Evolutionary conservation across 2,888 invertebrate genomes (phyloP), one percentile per base, ranked within the genome.

Genomic region (Tipula unca): DNA sequence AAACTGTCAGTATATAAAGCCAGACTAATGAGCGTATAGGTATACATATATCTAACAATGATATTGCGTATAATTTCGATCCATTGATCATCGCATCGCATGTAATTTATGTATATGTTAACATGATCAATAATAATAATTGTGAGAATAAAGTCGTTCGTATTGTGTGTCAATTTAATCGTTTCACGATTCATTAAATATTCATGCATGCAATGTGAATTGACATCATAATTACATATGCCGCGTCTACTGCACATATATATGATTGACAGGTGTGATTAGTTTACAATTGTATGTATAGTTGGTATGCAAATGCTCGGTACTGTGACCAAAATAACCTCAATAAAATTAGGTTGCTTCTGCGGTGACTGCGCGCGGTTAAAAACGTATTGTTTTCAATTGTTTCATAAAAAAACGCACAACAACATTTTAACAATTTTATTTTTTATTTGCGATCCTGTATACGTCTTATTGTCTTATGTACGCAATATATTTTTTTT

Each of bases 61-160:
- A 69, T 69, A 69, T 69, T 69, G 69, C n/a, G n/a, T 69, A 69
- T 69, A 69, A 69, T 69, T 69, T 69, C 25, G 69, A 69, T 69
- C 69, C 20, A 69, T 69, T 69, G 69, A 69, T 69, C 69, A 69
- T 69, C 69, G 69, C 69, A 69, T 69, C 3, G 48, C 17, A 54
- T 54, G 6, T 48, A 32, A 4, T 6, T 32, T 6, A 32, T 32
- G 4, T 32, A 4, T 48, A 48, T 48, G 48, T 48, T 48, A 69
- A 69, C 69, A 25, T 69, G 69, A 69, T 69, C 69, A 69, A 13
- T n/a, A n/a, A n/a, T n/a, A n/a, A n/a, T n/a, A n/a, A n/a, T 69
- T 69, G 48, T 48, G 48, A 48, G 48, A 48, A 48, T 48, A 48
- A 17, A 25, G 69, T 69, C 25, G 25, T 25, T 69, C 69, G 69